phyloP scores from a whole-genome alignment of 2,797 vertebrate genomes.

The Odontamblyopus lacepedii region DNA sequence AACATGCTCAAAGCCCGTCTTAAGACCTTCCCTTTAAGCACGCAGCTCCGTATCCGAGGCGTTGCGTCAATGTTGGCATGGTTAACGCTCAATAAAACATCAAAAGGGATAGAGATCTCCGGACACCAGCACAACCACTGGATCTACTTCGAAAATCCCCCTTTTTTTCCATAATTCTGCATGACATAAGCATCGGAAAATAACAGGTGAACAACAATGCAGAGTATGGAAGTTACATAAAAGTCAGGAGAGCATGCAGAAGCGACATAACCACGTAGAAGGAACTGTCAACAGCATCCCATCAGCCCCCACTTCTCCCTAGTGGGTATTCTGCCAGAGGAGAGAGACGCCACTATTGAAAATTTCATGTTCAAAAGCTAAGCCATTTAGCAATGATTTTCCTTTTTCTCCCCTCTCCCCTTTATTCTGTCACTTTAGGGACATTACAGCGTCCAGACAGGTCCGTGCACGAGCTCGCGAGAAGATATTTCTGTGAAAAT shows the following conservation, averaged over 20 bases:
- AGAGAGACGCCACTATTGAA: slow-evolving; percentile 57
- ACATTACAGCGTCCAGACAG: slow-evolving; percentile 34
- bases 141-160: slow-evolving; percentile 44
- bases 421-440: slow-evolving; percentile 50
- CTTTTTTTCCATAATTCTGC: slow-evolving; percentile 11
- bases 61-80: slow-evolving; percentile 62
- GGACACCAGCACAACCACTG: slow-evolving; percentile 66
- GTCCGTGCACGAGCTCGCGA: slow-evolving; percentile 27
- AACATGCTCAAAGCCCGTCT: slow-evolving; percentile 54
- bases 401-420: background rate
- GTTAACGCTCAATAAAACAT: slow-evolving; percentile 82
- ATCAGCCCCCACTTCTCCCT: slow-evolving; percentile 65
- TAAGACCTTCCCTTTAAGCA: slow-evolving; percentile 56
- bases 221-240: slow-evolving; percentile 42
- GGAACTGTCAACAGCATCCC: slow-evolving; percentile 66
- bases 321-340: slow-evolving; percentile 53
- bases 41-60: slow-evolving; percentile 59
- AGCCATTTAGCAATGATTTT: slow-evolving; percentile 64
- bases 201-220: background rate
- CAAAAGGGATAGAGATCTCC: slow-evolving; percentile 71
- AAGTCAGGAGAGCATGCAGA: slow-evolving; percentile 26
- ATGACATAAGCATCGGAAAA: slow-evolving; percentile 1
- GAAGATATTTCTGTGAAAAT: slow-evolving; percentile 76
- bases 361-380: slow-evolving; percentile 56
- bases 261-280: slow-evolving; percentile 42